These are phyloP conservation scores for Sussaba pulchella DNA, from an alignment of 2,888 invertebrate genomes.

Conservation along the genomic window DNA sequence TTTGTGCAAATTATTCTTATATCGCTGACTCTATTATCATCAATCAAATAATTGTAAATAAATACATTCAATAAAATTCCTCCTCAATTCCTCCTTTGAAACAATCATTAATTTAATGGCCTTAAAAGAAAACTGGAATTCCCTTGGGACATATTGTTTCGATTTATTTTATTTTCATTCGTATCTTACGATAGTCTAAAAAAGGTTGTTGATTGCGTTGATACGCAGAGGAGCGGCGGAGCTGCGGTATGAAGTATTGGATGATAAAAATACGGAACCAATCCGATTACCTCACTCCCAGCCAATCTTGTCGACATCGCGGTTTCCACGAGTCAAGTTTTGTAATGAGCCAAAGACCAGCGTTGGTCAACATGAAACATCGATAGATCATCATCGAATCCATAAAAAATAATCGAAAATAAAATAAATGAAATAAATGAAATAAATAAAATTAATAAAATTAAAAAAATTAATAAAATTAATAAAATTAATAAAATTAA, in stretches of 20 bases:
- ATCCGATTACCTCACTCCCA: constrained; percentile 66
- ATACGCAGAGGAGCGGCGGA: neutral
- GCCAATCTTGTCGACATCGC: constrained; percentile 43
- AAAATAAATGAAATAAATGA: too few relatives aligned
- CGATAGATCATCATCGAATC: constrained; percentile 3
- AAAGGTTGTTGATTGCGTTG: neutral
- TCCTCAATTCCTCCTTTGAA: too few relatives aligned
- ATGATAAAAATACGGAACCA: constrained; percentile 50
- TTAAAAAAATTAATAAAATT: too few relatives aligned
- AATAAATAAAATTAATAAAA: too few relatives aligned
- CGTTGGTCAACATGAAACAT: constrained; percentile 2
- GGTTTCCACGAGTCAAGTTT: constrained; percentile 21
- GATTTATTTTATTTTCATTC: neutral
- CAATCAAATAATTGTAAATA: too few relatives aligned
- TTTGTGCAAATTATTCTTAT: too few relatives aligned
- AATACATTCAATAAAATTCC: too few relatives aligned
- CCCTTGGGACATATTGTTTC: neutral
- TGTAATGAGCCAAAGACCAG: constrained; percentile 15
- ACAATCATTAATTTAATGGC: too few relatives aligned
- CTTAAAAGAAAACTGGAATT: neutral
- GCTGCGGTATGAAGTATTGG: constrained; percentile 38
- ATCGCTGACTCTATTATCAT: too few relatives aligned
- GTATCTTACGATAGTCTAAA: neutral
- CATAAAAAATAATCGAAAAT: too few relatives aligned
- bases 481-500: too few relatives aligned